Base-by-base conservation (phyloP, 2,797 vertebrate species). In the Lemur catta region DNA sequence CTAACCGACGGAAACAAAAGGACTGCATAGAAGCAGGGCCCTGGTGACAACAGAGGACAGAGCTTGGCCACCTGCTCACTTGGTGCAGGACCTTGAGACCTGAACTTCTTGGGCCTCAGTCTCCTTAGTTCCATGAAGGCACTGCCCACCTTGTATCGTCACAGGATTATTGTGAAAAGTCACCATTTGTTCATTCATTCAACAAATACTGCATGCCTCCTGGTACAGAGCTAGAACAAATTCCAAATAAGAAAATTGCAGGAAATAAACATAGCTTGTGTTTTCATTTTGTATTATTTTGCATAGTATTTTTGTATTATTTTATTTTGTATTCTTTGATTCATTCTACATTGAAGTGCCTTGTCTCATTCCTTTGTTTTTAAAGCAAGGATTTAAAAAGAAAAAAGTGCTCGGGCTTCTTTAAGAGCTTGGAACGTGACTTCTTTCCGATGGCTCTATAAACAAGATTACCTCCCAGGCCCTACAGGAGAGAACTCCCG, bases 191-290 rank as follows among this genome's bases (percentile, higher is more conserved):
- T 93, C 61, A 61, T 80, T 30, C 48, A n/a, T 26, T 82, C 82
- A 85, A 46, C 35, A 30, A 84, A 72, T 61, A 74, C 4, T 81
- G 28, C 11, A 30, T 5, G 28, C 30, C 38, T 85, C 35, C 69
- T 82, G 14, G 10, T 24, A 48, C 26, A 74, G 46, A 50, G 30
- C 26, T 74, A 75, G 9, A 59, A 50, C 61, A 74, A 52, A 93
- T 93, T 50, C 8, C 22, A 94, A 96, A 89, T 59, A 71, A 84
- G 75, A 84, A 61, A 65, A 65, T 55, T 50, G 17, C n/a, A n/a
- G 46, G 61, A 15, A 9, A 2, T 15, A 79, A 67, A 26, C 35
- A 71, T 1, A 0, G 5, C 52, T 63, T 48, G 8, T 81, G 10
- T 59, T 85, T 93, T 82, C 11, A 10, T 81, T 69, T 78, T 52